Evolutionary conservation across 2,888 invertebrate species (phyloP), one percentile per base, ranked within the genome.

Genomic region (Erpobdella octoculata): DNA sequence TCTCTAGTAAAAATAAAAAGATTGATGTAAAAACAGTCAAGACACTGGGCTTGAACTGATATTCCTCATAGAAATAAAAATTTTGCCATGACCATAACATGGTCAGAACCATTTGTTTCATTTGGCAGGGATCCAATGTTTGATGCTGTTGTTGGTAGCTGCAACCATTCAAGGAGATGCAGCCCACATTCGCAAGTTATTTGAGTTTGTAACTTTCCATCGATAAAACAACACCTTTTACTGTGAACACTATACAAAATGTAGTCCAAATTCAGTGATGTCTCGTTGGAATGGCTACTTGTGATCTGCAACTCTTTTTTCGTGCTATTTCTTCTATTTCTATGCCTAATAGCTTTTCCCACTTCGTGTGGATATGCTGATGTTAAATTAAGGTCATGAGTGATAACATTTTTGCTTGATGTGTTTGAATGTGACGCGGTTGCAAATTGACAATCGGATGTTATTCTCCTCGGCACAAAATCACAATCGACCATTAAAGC

Each of bases 261-360:
- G 80, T 93, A 94, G 84, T 96, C 95, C 0, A 95, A 93, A 0
- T 78, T 78, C 76, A 5, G 76, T 77, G 6, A 89, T 90, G 70
- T 89, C 83, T 90, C 91, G 91, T 70, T 93, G 93, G 81, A 86
- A 87, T 0, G 93, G 92, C 6, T 92, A 90, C 0, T 88, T 90
- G 79, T 89, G 89, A 0, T 70, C 72, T 64, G 84, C 81, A 1
- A 53, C 67, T 65, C n/a, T n/a, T n/a, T n/a, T n/a, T n/a, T n/a
- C n/a, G n/a, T n/a, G n/a, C 4, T 6, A 41, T n/a, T 41, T 12
- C 12, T 15, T 15, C n/a, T 41, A 12, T 1, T 83, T 84, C 25
- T 84, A 79, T 0, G 72, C 71, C 9, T 73, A 62, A 9, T 76
- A 73, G 33, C 77, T 77, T 72, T 74, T 76, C 18, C 21, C 59